Evolutionary conservation across 2,113 vertebrate genomes (phyloP), one percentile per base, ranked within the genome.

Genomic region (Athene cunicularia): DNA sequence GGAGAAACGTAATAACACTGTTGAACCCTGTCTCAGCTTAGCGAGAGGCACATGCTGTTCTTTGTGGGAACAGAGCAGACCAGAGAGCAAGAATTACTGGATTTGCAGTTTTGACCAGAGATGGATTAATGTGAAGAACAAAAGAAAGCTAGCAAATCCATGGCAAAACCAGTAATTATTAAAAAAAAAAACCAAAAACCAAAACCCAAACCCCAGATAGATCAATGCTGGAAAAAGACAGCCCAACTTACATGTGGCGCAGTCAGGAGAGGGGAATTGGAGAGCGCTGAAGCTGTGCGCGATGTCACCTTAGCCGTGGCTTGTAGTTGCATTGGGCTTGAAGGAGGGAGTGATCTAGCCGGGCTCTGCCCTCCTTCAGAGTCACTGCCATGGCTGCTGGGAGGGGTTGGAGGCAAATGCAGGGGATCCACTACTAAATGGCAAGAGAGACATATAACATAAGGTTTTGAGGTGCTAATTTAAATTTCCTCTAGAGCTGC

Each of bases 351-450:
- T 8, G 99, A 99, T 24, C 99, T 98, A 52, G 97, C 97, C 7
- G 99, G 99, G 93, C 99, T 99, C 98, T 99, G 99, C 86, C 99
- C 99, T 89, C 99, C 99, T 97, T 99, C 99, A 0, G 99, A 99
- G 96, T 99, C 99, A 9, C 99, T 99, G 97, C 99, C 98, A 19
- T 99, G 99, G 95, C 99, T 99, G 97, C 99, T 99, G 83, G 99
- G 99, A 49, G 99, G 99, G 20, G 99, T 99, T 21, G 99, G 99
- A 8, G 99, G 99, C 97, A 99, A 98, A 92, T 99, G 99, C 64
- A 99, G 98, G 2, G 98, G 92, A 96, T 99, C 99, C 97, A 98
- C 96, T 22, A 95, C 96, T 96, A 80, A 76, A 96, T 8, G 72
- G 66, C 64, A 60, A 84, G 47, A 93, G 74, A 94, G 55, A 97